A percentile compares a stretch with the other conserved stretches of the same genome.
These are phyloP conservation scores for Semicossyphus pulcher DNA, from an alignment of 2,113 vertebrate species.

Conservation along the genomic window DNA sequence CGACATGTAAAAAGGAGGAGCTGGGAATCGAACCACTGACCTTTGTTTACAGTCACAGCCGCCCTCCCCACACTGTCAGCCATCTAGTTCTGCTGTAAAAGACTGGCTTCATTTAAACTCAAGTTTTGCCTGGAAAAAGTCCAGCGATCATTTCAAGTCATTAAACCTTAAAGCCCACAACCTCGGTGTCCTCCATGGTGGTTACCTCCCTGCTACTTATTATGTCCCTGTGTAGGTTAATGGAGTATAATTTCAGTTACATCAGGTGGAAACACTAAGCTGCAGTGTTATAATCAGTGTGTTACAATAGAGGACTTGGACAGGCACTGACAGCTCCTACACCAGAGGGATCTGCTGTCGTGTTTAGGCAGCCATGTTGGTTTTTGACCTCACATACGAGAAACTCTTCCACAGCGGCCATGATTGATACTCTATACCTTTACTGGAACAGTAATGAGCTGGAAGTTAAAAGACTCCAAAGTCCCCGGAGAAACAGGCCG, in stretches of 20 bases:
- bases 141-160: background rate
- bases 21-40: too few relatives aligned
- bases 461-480: constrained; percentile 1
- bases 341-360: background rate
- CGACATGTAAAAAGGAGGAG: too few relatives aligned
- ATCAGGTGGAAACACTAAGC: background rate
- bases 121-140: background rate
- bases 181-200: background rate
- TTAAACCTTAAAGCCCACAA: background rate
- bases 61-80: background rate
- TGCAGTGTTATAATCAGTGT: background rate
- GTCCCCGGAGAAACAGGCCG: constrained; percentile 2
- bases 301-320: background rate
- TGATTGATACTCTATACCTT: constrained; percentile 11
- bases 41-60: too few relatives aligned
- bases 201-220: background rate
- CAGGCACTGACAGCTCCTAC: background rate
- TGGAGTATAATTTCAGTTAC: background rate
- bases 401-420: background rate
- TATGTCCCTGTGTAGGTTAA: background rate
- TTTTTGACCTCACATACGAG: background rate
- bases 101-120: background rate
- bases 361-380: background rate
- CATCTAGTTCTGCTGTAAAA: background rate
- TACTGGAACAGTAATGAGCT: constrained; percentile 12